Evolutionary conservation across 1,140 invertebrate species (phyloP).

Genomic region (Microplitis demolitor): DNA sequence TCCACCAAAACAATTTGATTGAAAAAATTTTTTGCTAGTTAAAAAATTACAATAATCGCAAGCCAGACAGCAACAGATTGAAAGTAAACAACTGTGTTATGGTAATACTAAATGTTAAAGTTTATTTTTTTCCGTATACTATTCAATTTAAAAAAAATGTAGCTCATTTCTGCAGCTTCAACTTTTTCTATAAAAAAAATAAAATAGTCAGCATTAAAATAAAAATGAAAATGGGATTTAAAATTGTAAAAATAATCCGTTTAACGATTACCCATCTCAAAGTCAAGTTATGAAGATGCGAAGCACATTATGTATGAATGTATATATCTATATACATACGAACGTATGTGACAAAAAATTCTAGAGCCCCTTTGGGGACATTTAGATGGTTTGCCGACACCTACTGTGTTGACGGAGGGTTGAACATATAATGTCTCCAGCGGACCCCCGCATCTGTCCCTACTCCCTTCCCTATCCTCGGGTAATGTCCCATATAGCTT

Average conservation of each 20-base stretch:
- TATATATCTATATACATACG: conserved; percentile 4
- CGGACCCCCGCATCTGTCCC: conserved; percentile 30
- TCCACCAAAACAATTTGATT: no score
- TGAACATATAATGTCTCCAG: conserved; percentile 21
- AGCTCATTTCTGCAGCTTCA: no score
- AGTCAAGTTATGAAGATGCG: conserved; percentile 22
- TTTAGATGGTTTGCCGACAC: conserved; percentile 36
- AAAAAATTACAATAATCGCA: no score
- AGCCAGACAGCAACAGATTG: no score
- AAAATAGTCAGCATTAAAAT: not conserved
- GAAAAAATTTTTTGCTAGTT: no score
- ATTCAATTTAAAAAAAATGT: no score
- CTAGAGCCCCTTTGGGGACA: conserved; percentile 32
- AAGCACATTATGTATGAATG: conserved; percentile 24
- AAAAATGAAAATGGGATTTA: not conserved
- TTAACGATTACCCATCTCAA: not conserved
- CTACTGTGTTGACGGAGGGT: conserved; percentile 35
- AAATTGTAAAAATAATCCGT: not conserved
- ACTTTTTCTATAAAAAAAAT: no score
- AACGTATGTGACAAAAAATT: conserved; percentile 20
- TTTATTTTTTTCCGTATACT: no score
- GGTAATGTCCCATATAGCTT: no score
- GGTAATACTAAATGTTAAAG: no score
- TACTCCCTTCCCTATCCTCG: no score
- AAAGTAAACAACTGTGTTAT: no score